These are phyloP conservation scores for Onthophagus sagittarius DNA, from an alignment of 2,888 invertebrate species.

Conservation along the genomic window DNA sequence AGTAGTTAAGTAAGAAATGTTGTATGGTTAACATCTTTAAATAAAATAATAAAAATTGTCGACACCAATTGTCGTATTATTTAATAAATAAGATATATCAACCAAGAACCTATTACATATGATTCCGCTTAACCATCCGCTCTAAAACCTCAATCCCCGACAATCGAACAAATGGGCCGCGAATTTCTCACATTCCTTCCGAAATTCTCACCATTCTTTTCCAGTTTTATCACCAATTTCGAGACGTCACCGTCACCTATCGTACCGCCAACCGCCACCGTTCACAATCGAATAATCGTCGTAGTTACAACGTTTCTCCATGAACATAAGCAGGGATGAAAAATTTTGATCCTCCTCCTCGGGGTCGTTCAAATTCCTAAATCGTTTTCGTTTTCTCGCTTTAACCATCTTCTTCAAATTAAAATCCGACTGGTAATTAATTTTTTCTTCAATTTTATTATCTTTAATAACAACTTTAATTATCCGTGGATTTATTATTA, in stretches of 20 bases:
- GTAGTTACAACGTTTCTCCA: not conserved
- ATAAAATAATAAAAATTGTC: no score
- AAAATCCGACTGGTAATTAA: not conserved
- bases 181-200: not conserved
- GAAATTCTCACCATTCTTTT: conserved; percentile 21
- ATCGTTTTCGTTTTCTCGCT: conserved; percentile 23
- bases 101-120: no score
- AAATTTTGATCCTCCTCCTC: conserved; percentile 24
- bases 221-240: conserved; percentile 28
- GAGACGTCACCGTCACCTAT: conserved; percentile 27
- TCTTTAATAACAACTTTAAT: no score
- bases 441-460: not conserved
- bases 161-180: conserved; percentile 26
- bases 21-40: no score
- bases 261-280: no score
- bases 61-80: no score
- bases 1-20: no score
- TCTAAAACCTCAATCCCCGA: conserved; percentile 25
- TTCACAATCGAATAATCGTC: conserved; percentile 27
- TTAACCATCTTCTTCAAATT: conserved; percentile 19
- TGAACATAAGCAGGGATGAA: not conserved
- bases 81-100: no score
- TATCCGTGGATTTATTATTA: no score
- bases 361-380: conserved; percentile 28
- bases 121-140: conserved; percentile 22